Base-by-base conservation (phyloP, 2,113 vertebrate genomes). In the Phyllostomus discolor region DNA sequence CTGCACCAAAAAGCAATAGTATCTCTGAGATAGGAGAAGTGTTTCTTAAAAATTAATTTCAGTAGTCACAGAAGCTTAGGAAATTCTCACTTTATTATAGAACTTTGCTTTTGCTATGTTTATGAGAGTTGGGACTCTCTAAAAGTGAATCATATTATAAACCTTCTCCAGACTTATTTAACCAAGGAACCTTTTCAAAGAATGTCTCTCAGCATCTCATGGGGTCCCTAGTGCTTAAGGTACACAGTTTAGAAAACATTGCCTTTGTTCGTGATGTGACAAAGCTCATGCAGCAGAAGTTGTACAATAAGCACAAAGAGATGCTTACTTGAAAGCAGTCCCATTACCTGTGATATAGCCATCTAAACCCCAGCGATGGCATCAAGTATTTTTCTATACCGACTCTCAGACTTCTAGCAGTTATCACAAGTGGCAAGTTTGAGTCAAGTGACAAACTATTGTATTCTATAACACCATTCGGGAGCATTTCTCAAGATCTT, bases 21-120 rank as follows among this genome's bases (percentile, higher is more conserved):
- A 12, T 54, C 10, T 62, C 41, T 82, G 48, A 64, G 48, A 35
- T 69, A 70, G 11, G 64, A 85, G 28, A 70, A 15, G 26, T 69
- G 33, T 84, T 84, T 52, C 70, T 92, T 96, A 64, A 95, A 95
- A 79, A 59, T 86, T 69, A 12, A 62, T 70, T 88, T 88, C 48
- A 41, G 54, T 35, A 52, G 76, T 59, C 54, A 75, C 2, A 38
- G 57, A 85, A 88, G 48, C 78, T 92, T 54, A 57, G 86, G 28
- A 95, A 92, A 73, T 43, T 81, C 62, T 79, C 41, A 46, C 48
- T 82, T 84, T 67, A 46, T 17, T 50, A 64, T 15, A 75, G 64
- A 57, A 78, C 70, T 95, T 88, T 14, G 0, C 46, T 48, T 85
- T 85, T 57, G n/a, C 52, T 80, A 26, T 28, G 35, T 35, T 82